These are phyloP conservation scores for Limnephilus rhombicus DNA, from an alignment of 2,888 invertebrate genomes.

Conservation along the genomic window DNA sequence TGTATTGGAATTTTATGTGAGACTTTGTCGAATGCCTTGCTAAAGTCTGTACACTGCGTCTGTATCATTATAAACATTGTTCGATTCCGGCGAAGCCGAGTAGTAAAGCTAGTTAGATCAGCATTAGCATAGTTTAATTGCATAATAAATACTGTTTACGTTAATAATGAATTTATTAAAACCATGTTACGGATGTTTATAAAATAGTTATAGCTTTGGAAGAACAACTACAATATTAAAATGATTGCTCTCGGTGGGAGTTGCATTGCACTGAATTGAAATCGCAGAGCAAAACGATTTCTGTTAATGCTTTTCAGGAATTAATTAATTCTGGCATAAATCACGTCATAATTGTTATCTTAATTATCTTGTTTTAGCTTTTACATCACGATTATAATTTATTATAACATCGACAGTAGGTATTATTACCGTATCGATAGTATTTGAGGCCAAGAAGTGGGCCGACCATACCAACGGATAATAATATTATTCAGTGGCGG, in stretches of 20 bases:
- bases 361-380: background rate
- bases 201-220: background rate
- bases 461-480: background rate
- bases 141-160: background rate
- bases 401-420: slow-evolving; percentile 13
- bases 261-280: background rate
- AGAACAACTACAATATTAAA: background rate
- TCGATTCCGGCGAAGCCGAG: background rate
- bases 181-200: background rate
- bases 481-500: background rate
- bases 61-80: background rate
- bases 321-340: background rate
- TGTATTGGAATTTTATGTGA: no score
- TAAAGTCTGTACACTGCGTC: no score
- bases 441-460: slow-evolving; percentile 30
- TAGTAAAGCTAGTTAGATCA: background rate
- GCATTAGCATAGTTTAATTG: background rate
- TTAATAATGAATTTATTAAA: background rate
- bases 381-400: background rate
- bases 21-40: no score
- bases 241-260: background rate
- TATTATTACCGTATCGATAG: slow-evolving; percentile 12
- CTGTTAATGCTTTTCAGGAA: background rate
- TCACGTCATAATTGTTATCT: background rate
- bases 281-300: background rate